Evolutionary conservation across 2,888 invertebrate genomes (phyloP).

Genomic region (Periphyllus acericola): DNA sequence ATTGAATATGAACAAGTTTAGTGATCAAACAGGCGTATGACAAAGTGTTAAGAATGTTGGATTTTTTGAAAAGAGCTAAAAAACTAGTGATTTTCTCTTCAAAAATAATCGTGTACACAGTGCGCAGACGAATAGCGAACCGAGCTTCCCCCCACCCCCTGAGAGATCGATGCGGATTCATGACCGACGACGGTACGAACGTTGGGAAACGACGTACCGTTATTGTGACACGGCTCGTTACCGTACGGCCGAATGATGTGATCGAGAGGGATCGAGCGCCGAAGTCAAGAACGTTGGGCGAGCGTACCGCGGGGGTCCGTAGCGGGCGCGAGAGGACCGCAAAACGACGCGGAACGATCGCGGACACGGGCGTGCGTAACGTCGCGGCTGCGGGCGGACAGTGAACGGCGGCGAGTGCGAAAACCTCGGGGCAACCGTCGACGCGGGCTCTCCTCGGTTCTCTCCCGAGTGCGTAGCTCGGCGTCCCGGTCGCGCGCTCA

Average conservation of each 20-base stretch:
- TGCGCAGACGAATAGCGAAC: neutral
- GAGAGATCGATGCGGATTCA: too few relatives aligned
- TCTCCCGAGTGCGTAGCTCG: too few relatives aligned
- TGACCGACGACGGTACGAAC: neutral
- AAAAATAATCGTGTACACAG: neutral
- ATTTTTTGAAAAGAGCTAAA: neutral
- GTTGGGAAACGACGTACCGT: too few relatives aligned
- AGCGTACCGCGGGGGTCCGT: too few relatives aligned
- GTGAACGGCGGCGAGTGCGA: neutral
- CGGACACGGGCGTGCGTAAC: too few relatives aligned
- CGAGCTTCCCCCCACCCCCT: neutral
- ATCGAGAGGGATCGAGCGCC: neutral
- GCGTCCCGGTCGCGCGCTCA: too few relatives aligned
- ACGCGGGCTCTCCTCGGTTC: too few relatives aligned
- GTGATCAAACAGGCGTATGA: neutral
- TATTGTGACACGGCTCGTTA: too few relatives aligned
- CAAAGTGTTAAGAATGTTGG: too few relatives aligned
- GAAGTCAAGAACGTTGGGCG: neutral
- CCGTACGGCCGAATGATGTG: neutral
- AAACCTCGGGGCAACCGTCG: neutral
- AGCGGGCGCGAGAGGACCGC: too few relatives aligned
- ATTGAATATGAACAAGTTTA: neutral
- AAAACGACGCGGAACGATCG: too few relatives aligned
- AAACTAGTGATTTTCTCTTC: neutral
- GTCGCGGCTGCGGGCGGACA: too few relatives aligned